phyloP scores from a whole-genome alignment of 2,797 vertebrate species.

The Sebastes kiyomatsui region DNA sequence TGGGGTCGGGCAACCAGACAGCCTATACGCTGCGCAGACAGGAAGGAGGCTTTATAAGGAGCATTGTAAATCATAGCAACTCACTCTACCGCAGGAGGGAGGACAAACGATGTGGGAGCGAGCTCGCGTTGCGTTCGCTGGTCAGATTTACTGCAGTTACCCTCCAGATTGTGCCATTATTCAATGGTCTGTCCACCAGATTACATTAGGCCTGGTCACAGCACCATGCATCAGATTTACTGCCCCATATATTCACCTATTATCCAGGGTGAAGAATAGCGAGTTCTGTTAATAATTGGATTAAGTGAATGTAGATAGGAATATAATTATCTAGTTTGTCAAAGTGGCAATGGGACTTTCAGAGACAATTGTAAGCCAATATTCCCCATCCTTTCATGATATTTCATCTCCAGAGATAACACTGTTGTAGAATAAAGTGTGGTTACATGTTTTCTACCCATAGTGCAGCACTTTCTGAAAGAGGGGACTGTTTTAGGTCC shows the following conservation, averaged over 20 bases:
- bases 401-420: not conserved
- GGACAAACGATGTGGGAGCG: slow-evolving; percentile 33
- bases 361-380: slow-evolving; percentile 24
- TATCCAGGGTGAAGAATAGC: slow-evolving; percentile 57
- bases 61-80: slow-evolving; percentile 62
- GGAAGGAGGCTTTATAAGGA: slow-evolving; percentile 60
- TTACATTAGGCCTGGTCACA: slow-evolving; percentile 71
- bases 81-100: slow-evolving; percentile 49
- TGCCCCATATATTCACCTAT: slow-evolving; percentile 53
- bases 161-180: slow-evolving; percentile 73
- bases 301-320: slow-evolving; percentile 48
- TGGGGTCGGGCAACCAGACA: slow-evolving; percentile 28
- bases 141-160: slow-evolving; percentile 56
- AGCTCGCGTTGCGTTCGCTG: slow-evolving; percentile 39
- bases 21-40: slow-evolving; percentile 38
- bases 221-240: slow-evolving; percentile 70
- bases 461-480: slow-evolving; percentile 12
- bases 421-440: not conserved
- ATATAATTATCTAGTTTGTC: slow-evolving; percentile 44
- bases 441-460: not conserved
- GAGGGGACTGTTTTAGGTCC: slow-evolving; percentile 10
- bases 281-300: slow-evolving; percentile 47
- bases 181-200: slow-evolving; percentile 69
- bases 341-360: slow-evolving; percentile 31
- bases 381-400: slow-evolving; percentile 5